Percentiles rank a stretch among this genome's conserved stretches.
These are phyloP conservation scores for Vannuccia rotundouncinata DNA, from an alignment of 2,888 invertebrate species.

Conservation along the genomic window DNA sequence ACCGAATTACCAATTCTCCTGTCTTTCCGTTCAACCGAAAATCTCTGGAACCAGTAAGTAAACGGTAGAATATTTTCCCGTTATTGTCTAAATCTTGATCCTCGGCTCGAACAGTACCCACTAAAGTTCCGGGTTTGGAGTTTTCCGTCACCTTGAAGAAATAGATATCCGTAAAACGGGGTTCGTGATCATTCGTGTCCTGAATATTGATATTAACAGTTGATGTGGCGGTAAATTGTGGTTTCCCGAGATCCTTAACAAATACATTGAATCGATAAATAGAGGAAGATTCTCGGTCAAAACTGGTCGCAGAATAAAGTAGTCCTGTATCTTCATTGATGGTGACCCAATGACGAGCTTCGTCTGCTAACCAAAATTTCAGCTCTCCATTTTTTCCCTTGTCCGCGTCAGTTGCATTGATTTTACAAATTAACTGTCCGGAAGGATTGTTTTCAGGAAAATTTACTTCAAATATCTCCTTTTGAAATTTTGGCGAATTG, in stretches of 20 bases:
- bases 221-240: background rate
- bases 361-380: background rate
- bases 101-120: constrained; percentile 15
- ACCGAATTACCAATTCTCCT: constrained; percentile 14
- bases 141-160: constrained; percentile 20
- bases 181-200: constrained; percentile 33
- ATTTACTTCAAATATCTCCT: constrained; percentile 62
- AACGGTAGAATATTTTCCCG: background rate
- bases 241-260: constrained; percentile 20
- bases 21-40: background rate
- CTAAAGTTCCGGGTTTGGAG: background rate
- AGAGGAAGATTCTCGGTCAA: constrained; percentile 5
- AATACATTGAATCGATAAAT: background rate
- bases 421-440: background rate
- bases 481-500: constrained; percentile 65
- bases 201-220: constrained; percentile 7
- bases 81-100: constrained; percentile 23
- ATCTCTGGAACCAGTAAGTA: background rate
- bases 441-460: constrained; percentile 65
- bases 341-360: constrained; percentile 22
- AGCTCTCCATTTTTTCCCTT: constrained; percentile 2
- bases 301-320: background rate
- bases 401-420: constrained; percentile 27
- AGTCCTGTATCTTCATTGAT: constrained; percentile 20
- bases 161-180: constrained; percentile 2